These are phyloP conservation scores for Melipona beecheii DNA, from an alignment of 2,888 invertebrate species.

Conservation along the genomic window DNA sequence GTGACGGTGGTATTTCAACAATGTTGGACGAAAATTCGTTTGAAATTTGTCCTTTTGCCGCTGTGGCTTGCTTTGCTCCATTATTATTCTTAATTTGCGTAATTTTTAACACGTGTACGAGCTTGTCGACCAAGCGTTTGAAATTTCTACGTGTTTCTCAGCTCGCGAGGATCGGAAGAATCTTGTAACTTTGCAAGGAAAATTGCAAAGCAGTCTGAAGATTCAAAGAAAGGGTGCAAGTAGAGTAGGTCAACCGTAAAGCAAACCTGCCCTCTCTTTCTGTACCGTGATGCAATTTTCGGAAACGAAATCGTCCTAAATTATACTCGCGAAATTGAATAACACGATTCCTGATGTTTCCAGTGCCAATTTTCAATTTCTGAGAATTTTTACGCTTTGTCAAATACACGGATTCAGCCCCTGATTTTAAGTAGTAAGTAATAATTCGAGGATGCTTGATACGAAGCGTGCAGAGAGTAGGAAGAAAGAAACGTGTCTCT, in stretches of 20 bases:
- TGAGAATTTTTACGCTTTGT: not conserved
- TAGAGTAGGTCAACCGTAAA: not conserved
- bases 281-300: not conserved
- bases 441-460: not conserved
- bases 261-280: too few species aligned
- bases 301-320: not conserved
- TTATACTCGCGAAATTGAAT: too few species aligned
- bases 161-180: not conserved
- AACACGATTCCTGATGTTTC: too few species aligned
- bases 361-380: too few species aligned
- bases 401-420: not conserved
- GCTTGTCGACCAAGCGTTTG: not conserved
- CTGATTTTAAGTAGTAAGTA: not conserved
- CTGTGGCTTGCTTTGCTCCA: not conserved
- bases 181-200: not conserved
- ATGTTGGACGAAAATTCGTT: not conserved
- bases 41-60: not conserved
- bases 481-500: not conserved
- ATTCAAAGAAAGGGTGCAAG: not conserved
- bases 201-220: not conserved
- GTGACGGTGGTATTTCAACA: not conserved
- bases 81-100: not conserved
- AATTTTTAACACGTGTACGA: too few species aligned
- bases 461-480: not conserved
- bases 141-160: not conserved